A percentile compares a stretch with the other conserved stretches of the same genome.
phyloP scores from a whole-genome alignment of 2,113 vertebrate genomes.

The Phoxinus phoxinus region DNA sequence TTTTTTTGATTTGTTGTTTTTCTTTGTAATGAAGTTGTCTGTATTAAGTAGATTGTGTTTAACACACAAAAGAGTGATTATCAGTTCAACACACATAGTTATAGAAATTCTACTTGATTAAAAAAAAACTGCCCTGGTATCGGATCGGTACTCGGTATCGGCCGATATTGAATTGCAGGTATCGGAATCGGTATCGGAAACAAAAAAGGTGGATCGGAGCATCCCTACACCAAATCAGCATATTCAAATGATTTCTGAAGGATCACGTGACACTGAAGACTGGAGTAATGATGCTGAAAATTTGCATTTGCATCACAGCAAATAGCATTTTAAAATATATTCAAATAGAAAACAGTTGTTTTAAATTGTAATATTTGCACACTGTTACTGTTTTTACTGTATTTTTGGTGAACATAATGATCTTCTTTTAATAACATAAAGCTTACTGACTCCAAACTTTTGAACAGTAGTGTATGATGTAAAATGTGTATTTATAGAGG shows the following conservation, averaged over 20 bases:
- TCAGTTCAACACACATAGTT: too few relatives aligned
- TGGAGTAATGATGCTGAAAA: neutral
- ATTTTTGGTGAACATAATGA: neutral
- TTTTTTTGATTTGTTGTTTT: too few relatives aligned
- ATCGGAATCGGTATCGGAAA: too few relatives aligned
- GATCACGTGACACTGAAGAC: neutral
- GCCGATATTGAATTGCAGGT: too few relatives aligned
- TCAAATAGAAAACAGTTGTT: neutral
- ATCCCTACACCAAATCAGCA: neutral
- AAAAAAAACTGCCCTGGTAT: too few relatives aligned
- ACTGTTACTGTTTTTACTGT: neutral
- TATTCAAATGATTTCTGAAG: neutral
- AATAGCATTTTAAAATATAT: neutral
- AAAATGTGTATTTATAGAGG: neutral
- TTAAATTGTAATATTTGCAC: neutral
- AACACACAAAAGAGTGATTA: too few relatives aligned
- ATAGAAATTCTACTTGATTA: too few relatives aligned
- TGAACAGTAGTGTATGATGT: neutral
- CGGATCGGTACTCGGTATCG: too few relatives aligned
- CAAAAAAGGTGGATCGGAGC: too few relatives aligned
- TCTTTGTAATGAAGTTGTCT: too few relatives aligned
- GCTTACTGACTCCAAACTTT: neutral
- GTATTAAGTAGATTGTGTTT: too few relatives aligned
- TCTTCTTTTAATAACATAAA: neutral
- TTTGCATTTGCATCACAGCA: neutral